A percentile compares a stretch with the other conserved stretches of the same genome.
These are phyloP conservation scores for Idaea straminata DNA, from an alignment of 2,888 invertebrate species.

Conservation along the genomic window DNA sequence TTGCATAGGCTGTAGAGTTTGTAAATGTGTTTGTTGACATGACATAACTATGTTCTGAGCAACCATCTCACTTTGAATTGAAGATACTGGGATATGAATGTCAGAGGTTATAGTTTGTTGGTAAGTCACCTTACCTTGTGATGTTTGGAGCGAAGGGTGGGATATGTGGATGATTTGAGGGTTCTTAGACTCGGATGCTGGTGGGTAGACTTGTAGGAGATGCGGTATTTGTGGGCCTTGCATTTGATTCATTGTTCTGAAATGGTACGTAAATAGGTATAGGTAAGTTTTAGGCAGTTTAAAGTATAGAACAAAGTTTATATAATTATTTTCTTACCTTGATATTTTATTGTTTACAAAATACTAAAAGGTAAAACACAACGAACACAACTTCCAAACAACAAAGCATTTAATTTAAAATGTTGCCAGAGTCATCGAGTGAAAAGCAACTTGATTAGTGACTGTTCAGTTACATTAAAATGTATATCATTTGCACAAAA, in stretches of 20 bases:
- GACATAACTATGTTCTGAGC: constrained; percentile 65
- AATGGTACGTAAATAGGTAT: constrained; percentile 9
- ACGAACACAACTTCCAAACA: neutral
- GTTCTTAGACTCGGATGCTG: constrained; percentile 42
- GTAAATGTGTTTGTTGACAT: constrained; percentile 58
- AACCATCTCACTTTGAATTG: constrained; percentile 52
- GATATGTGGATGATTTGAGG: constrained; percentile 56
- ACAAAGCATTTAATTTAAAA: neutral
- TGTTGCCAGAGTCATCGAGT: neutral
- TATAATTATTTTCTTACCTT: neutral
- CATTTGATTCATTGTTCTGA: constrained; percentile 61
- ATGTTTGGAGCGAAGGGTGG: constrained; percentile 51
- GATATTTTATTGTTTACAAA: neutral
- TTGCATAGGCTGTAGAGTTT: constrained; percentile 44
- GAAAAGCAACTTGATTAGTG: neutral
- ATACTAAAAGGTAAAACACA: neutral
- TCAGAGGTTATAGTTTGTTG: constrained; percentile 60
- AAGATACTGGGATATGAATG: constrained; percentile 52
- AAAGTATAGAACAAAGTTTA: neutral
- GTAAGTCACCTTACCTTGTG: constrained; percentile 60
- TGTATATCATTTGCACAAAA: no score
- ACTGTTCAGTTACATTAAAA: no score
- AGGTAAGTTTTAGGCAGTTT: neutral
- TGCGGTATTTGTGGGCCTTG: constrained; percentile 55
- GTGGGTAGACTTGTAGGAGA: constrained; percentile 61